Conservation (phyloP, 2,113 vertebrate species). For the Tyrannus savana region DNA sequence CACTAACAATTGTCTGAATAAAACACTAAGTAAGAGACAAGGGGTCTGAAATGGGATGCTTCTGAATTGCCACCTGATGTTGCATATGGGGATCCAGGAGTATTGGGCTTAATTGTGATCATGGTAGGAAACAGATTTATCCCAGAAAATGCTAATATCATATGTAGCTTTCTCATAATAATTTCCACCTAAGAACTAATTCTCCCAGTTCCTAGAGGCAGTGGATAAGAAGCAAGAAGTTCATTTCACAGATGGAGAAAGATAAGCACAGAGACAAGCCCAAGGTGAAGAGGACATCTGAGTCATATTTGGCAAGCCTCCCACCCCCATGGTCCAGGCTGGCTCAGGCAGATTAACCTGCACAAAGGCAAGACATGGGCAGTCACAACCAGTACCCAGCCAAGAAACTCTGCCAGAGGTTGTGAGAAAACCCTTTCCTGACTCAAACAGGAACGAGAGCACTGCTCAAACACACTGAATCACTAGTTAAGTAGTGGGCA, state of each 20-base stretch:
- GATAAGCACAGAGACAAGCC: fast-evolving
- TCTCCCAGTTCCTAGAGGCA: neutral
- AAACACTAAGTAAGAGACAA: neutral
- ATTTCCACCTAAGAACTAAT: neutral
- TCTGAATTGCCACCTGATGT: neutral
- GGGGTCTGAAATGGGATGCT: neutral
- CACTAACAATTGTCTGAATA: neutral
- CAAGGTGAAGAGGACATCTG: neutral
- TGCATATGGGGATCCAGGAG: fast-evolving
- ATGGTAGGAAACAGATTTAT: neutral
- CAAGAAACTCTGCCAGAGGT: neutral
- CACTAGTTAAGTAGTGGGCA: neutral
- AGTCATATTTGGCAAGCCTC: neutral
- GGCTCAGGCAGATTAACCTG: neutral
- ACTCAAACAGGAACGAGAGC: neutral
- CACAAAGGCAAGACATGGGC: neutral
- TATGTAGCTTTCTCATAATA: neutral
- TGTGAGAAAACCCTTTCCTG: neutral
- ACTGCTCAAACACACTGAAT: neutral
- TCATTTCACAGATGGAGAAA: neutral
- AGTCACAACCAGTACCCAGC: neutral
- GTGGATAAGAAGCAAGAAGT: neutral
- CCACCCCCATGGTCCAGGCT: neutral
- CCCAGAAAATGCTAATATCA: neutral
- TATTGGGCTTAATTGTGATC: neutral